Base-by-base conservation (phyloP, 1,140 invertebrate species). In the Heliconius melpomene region DNA sequence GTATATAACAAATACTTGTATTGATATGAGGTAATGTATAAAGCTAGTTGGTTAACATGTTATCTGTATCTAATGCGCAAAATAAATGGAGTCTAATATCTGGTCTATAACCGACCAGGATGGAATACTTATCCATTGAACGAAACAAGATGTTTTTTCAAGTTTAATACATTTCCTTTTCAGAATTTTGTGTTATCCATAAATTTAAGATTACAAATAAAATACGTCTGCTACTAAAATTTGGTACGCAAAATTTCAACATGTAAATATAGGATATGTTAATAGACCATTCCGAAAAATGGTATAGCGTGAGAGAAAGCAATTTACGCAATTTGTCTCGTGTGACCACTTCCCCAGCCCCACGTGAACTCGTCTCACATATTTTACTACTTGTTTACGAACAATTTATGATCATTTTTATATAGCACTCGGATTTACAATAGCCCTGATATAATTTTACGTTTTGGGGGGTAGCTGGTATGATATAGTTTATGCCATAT, bases 371-470 rank as follows among this genome's bases (percentile, higher is more conserved):
- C 38, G 40, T 32, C 75, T 70, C 52, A 74, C 38, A 74, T 75
- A 38, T 79, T 79, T 79, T 75, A 75, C 26, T 60, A 54, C 54
- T 38, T 46, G 54, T 74, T 70, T 79, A 75, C 40, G 78, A 79
- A 70, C 66, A 75, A 79, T 74, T 79, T 79, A 79, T 32, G 73
- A 74, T 52, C 38, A 50, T 32, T 74, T 70, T 77, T 38, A 32
- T 74, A 29, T 29, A 57, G 18, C 38, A 72, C n/a, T 29, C 13
- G 60, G 60, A 66, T 66, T 66, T 66, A 66, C 26, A 66, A 66
- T 66, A 66, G 29, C n/a, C 60, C 3, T 29, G n/a, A 18, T 29
- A 26, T 26, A 66, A 66, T 66, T 66, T 13, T 66, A 66, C 13
- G 26, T 66, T 60, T 60, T 60, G 40, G 40, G 16, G 13, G 13